Evolutionary conservation across 2,888 invertebrate genomes (phyloP).

Genomic region (Hypercompe scribonia): DNA sequence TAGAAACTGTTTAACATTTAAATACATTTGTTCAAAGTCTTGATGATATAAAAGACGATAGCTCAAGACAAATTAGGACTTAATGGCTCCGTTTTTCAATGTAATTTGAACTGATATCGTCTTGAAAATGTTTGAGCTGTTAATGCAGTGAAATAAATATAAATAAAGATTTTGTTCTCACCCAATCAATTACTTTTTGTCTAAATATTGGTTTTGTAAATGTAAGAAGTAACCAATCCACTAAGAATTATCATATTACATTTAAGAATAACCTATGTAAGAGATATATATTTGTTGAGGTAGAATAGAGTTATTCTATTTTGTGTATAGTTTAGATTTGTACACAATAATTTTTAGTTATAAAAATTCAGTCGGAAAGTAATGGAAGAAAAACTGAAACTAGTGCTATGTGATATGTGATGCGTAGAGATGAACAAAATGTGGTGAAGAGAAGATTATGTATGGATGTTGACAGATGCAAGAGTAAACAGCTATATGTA

Average conservation of each 20-base stretch:
- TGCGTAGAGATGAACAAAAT: too few species aligned
- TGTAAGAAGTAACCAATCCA: background rate
- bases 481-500: too few species aligned
- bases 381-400: background rate
- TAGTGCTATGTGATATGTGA: too few species aligned
- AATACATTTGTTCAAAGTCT: background rate
- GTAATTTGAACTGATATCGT: background rate
- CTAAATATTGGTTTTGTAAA: background rate
- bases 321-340: background rate
- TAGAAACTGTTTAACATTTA: background rate
- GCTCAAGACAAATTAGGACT: background rate
- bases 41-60: background rate
- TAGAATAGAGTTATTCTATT: background rate
- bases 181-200: background rate
- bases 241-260: background rate
- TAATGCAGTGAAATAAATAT: background rate
- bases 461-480: background rate
- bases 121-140: background rate
- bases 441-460: background rate
- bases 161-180: constrained; percentile 1
- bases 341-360: background rate
- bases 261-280: background rate
- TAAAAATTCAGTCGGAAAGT: background rate
- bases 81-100: background rate
- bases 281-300: background rate